Base-by-base conservation (phyloP, 2,888 invertebrate species). In the Clivina fossor region DNA sequence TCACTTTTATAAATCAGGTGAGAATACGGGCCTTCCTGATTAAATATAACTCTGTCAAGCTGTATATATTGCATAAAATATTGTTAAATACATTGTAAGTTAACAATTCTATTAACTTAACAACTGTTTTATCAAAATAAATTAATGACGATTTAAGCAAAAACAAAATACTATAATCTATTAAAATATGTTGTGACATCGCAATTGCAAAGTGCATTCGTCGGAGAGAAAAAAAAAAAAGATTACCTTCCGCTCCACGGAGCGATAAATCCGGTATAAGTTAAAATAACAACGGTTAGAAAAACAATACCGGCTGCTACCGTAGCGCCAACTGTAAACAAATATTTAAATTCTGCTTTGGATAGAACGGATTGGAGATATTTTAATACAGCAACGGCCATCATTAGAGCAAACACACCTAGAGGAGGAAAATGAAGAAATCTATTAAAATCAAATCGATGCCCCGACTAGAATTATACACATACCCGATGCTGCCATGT, bases 401-500 rank as follows among this genome's bases (percentile, higher is more conserved):
- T 88, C 58, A 98, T 73, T 37, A 99, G 77, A 1, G 90, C 93
- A 76, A 99, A 99, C 2, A 99, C 96, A 69, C 98, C 98, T 84
- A 77, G 59, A 76, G 77, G n/a, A 63, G 44, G 59, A 57, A 62
- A 43, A 62, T 46, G 15, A 37, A n/a, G n/a, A n/a, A n/a, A 43
- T 11, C 1, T 5, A 40, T 46, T n/a, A 26, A 38, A 41, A 37
- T n/a, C n/a, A n/a, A n/a, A n/a, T n/a, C n/a, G n/a, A n/a, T n/a
- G n/a, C n/a, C n/a, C n/a, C n/a, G n/a, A 37, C 35, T 46, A n/a
- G 7, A 15, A 37, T n/a, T 5, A 38, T 49, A 5, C 5, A 20
- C 65, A 63, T 73, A 88, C 90, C 90, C 68, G 91, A 86, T 28
- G 99, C 96, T 30, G 99, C 98, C 99, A 99, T 99, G 71, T 99